phyloP scores from a whole-genome alignment of 1,140 invertebrate species.

The Caenorhabditis brenneri region DNA sequence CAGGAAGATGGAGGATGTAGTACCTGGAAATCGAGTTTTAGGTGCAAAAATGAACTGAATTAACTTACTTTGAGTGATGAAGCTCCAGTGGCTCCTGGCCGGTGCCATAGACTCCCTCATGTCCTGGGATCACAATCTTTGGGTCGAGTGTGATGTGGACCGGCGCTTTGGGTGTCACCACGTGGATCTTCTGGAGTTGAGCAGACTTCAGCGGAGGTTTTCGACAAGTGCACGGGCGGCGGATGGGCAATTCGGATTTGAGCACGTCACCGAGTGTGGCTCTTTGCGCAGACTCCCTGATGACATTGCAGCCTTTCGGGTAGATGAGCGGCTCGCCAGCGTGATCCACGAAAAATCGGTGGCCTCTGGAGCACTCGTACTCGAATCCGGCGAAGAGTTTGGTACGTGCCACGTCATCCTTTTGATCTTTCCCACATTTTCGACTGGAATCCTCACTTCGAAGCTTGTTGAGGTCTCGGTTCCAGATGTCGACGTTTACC shows the following conservation, averaged over 20 bases:
- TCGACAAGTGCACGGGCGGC: slow-evolving; percentile 73
- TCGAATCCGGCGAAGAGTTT: slow-evolving; percentile 90
- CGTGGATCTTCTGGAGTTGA: slow-evolving; percentile 86
- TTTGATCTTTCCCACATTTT: not conserved
- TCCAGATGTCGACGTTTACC: slow-evolving; percentile 47
- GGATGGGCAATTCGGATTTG: slow-evolving; percentile 61
- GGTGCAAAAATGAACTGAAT: not conserved
- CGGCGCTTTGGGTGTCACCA: slow-evolving; percentile 88
- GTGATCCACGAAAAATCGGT: slow-evolving; percentile 89
- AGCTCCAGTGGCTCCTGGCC: slow-evolving; percentile 61
- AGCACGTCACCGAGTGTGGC: slow-evolving; percentile 41
- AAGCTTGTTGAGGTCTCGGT: slow-evolving; percentile 55
- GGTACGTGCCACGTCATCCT: slow-evolving; percentile 1
- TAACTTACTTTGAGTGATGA: slow-evolving; percentile 55
- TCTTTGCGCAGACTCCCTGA: not conserved
- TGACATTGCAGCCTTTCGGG: slow-evolving; percentile 45
- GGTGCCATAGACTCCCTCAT: slow-evolving; percentile 58
- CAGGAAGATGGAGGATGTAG: slow-evolving; percentile 66
- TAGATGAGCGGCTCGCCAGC: slow-evolving; percentile 75
- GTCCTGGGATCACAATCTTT: slow-evolving; percentile 38
- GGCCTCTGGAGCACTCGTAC: slow-evolving; percentile 92
- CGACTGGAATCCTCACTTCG: slow-evolving; percentile 64
- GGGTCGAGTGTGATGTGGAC: slow-evolving; percentile 77
- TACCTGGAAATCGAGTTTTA: slow-evolving; percentile 49
- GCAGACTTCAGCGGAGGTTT: slow-evolving; percentile 26